Conservation (phyloP, 1,140 invertebrate genomes). For the Macrosteles quadrilineatus region DNA sequence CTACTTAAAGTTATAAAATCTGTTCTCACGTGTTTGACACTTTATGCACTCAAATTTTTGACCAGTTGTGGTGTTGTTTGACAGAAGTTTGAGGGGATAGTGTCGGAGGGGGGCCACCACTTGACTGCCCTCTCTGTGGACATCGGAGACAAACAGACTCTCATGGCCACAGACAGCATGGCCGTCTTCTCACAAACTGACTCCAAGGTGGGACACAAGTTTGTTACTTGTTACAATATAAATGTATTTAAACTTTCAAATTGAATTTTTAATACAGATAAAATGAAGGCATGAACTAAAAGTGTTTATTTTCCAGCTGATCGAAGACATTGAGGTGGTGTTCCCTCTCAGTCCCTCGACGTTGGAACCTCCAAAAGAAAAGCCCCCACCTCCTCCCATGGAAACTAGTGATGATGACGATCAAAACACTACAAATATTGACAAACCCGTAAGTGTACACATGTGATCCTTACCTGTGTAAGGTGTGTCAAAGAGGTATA, state of each 20-base stretch:
- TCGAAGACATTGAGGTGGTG: conserved; percentile 7
- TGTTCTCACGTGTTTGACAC: no score
- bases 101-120: neutral
- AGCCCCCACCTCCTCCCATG: conserved; percentile 79
- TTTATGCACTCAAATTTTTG: no score
- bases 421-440: conserved; percentile 26
- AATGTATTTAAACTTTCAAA: no score
- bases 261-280: no score
- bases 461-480: no score
- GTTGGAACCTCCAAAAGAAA: conserved; percentile 79
- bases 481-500: no score
- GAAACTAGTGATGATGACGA: conserved; percentile 58
- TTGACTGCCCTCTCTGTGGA: conserved; percentile 6
- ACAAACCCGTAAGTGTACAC: conserved; percentile 35
- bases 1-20: no score
- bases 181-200: neutral
- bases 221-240: no score
- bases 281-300: no score
- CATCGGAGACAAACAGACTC: neutral
- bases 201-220: neutral
- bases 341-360: conserved; percentile 54
- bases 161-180: neutral
- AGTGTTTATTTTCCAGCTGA: conserved; percentile 17
- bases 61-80: no score
- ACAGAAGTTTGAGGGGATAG: neutral